Conservation (phyloP, 2,797 vertebrate species). For the Chanos chanos region DNA sequence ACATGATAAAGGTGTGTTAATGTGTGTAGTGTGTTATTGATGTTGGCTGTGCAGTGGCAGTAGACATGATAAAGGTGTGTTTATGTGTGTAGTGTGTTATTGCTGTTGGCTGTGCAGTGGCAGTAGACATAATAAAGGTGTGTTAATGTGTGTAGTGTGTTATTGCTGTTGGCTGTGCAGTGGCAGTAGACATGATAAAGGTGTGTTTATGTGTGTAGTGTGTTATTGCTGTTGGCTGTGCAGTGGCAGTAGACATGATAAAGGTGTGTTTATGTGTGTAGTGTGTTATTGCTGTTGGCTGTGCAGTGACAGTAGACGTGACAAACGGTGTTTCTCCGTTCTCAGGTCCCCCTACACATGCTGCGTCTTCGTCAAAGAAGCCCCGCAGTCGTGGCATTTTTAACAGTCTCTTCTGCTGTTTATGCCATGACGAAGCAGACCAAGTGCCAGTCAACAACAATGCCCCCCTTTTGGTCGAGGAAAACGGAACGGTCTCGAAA, state of each 20-base stretch:
- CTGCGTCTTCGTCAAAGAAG: slow-evolving; percentile 68
- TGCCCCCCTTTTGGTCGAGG: slow-evolving; percentile 76
- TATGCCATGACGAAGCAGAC: slow-evolving; percentile 77
- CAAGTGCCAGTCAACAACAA: slow-evolving; percentile 72
- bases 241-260: neutral
- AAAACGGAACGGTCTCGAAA: slow-evolving; percentile 84
- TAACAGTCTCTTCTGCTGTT: slow-evolving; percentile 77
- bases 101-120: no score
- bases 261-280: neutral
- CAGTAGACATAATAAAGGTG: no score
- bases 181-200: no score
- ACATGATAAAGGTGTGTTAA: no score
- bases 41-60: no score
- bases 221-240: no score
- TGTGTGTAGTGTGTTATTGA: no score
- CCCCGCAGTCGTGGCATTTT: slow-evolving; percentile 74
- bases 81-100: no score
- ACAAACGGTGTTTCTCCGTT: slow-evolving; percentile 14
- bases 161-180: no score
- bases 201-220: no score
- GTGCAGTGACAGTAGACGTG: neutral
- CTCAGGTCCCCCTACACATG: slow-evolving; percentile 66
- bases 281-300: neutral
- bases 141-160: no score
- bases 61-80: no score